Percentiles rank a stretch among this genome's conserved stretches.
phyloP scores from a whole-genome alignment of 2,113 vertebrate genomes.

The Erinaceus europaeus region DNA sequence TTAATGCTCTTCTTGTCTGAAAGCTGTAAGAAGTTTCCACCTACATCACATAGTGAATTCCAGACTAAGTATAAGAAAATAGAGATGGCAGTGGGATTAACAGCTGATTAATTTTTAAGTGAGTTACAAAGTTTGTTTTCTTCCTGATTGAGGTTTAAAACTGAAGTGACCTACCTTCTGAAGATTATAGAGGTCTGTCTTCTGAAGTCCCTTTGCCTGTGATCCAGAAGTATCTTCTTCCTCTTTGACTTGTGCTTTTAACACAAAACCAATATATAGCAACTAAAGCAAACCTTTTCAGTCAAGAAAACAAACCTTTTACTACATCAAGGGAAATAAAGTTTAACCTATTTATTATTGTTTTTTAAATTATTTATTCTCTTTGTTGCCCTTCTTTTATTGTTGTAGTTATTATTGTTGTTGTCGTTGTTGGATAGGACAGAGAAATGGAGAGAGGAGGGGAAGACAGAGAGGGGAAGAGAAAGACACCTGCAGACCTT shows the following conservation, averaged over 20 bases:
- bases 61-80: not conserved
- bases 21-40: not conserved
- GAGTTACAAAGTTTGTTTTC: constrained; percentile 47
- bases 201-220: constrained; percentile 87
- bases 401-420: too few relatives aligned
- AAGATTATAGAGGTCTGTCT: constrained; percentile 95
- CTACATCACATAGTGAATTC: not conserved
- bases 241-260: constrained; percentile 73
- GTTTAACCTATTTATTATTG: not conserved
- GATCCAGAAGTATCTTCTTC: constrained; percentile 79
- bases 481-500: too few relatives aligned
- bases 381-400: too few relatives aligned
- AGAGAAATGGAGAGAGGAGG: too few relatives aligned
- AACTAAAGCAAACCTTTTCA: constrained; percentile 33
- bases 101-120: constrained; percentile 59
- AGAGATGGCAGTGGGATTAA: not conserved
- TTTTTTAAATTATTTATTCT: too few relatives aligned
- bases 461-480: too few relatives aligned
- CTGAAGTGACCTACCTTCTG: constrained; percentile 88
- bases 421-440: too few relatives aligned
- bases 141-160: constrained; percentile 34
- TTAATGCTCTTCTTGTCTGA: not conserved
- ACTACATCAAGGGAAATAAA: constrained; percentile 20
- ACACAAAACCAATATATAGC: constrained; percentile 63
- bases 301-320: constrained; percentile 41